A percentile compares a stretch with the other conserved stretches of the same genome.
Conservation (phyloP, 2,113 vertebrate species). For the Pseudolaguvia tuberculata region DNA sequence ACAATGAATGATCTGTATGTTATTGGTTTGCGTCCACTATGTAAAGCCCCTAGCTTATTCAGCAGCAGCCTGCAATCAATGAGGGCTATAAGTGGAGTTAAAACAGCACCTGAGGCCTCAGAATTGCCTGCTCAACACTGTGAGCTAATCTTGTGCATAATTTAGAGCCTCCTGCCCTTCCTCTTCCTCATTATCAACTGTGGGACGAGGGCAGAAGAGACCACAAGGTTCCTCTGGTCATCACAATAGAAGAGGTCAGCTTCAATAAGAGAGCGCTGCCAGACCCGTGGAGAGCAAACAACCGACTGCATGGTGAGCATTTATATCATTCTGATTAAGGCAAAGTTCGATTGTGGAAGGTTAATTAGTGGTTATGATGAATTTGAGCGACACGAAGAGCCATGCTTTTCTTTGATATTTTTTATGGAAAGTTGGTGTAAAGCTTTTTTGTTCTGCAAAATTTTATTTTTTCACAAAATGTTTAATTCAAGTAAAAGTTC, state of each 20-base stretch:
- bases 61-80: slow-evolving; percentile 76
- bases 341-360: neutral
- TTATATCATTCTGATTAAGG: slow-evolving; percentile 18
- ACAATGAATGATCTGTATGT: slow-evolving; percentile 66
- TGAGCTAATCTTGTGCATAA: slow-evolving; percentile 61
- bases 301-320: slow-evolving; percentile 11
- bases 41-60: slow-evolving; percentile 70
- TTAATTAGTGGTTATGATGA: slow-evolving; percentile 12
- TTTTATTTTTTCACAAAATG: slow-evolving; percentile 28
- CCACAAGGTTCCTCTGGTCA: slow-evolving; percentile 7
- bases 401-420: neutral
- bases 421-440: neutral
- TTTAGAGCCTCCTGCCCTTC: slow-evolving; percentile 49
- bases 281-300: neutral
- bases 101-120: slow-evolving; percentile 65
- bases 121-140: slow-evolving; percentile 62
- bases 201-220: neutral
- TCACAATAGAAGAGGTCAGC: slow-evolving; percentile 30
- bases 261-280: neutral
- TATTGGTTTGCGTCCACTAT: slow-evolving; percentile 62
- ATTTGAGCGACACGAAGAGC: neutral
- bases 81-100: slow-evolving; percentile 66
- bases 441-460: slow-evolving; percentile 3
- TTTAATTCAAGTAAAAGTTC: slow-evolving; percentile 24
- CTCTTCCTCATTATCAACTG: slow-evolving; percentile 20